Base-by-base conservation (phyloP, 2,888 invertebrate genomes). In the Cantharis lateralis region DNA sequence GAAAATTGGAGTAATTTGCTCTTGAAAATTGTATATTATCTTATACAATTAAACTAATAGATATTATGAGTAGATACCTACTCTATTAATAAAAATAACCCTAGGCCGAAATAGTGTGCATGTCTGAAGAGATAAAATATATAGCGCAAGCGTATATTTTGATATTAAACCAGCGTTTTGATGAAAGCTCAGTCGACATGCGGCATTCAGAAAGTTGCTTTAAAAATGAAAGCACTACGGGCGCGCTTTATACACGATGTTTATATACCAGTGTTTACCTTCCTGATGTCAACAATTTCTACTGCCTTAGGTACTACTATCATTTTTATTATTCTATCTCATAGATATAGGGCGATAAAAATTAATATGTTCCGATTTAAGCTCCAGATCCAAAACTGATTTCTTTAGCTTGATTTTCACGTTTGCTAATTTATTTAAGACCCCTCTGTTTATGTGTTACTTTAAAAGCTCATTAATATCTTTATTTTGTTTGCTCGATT, bases 171-270 rank as follows among this genome's bases (percentile, higher is more conserved):
- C 70, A 78, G 75, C 75, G 78, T 80, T 82, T 80, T 75, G 78
- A 76, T 76, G 78, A 73, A 64, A 78, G 76, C 68, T 83, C 83
- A 84, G 84, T 84, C 84, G 84, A 84, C 84, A 84, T 84, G 84
- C 83, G 81, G 84, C 84, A 83, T 77, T 83, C 80, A 79, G 80
- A 71, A 80, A 76, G 80, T 75, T 77, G 72, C 74, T 77, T 75
- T 73, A 79, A 66, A 74, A 75, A 78, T 78, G 78, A 70, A 70
- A 68, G 70, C 70, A 62, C 70, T 72, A 70, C 72, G 62, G 66
- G 62, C 72, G 78, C 78, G 78, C 32, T 72, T 78, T 68, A 75
- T 70, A 72, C 75, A 64, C 75, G 78, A 75, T 72, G 68, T 78
- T 75, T 61, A 70, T 64, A 71, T 73, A 70, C 32, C 73, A 68